phyloP scores from a whole-genome alignment of 2,888 invertebrate species.

The Alitta virens region DNA sequence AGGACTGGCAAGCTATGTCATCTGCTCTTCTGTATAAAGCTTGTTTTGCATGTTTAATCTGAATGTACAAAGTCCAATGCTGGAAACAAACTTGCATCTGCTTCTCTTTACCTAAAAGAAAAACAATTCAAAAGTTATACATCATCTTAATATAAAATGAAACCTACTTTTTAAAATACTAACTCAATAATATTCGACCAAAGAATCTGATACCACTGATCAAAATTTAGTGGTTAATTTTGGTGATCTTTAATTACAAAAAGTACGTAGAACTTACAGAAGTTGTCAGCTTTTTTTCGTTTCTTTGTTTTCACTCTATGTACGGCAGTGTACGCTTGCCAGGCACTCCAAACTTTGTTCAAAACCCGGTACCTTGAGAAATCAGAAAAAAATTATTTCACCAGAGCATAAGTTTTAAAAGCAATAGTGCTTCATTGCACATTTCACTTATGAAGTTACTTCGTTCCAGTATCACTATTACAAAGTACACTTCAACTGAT shows the following conservation, averaged over 20 bases:
- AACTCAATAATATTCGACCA: no score
- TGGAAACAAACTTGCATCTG: background rate
- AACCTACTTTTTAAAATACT: background rate
- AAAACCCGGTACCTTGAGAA: slow-evolving; percentile 40
- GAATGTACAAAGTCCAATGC: background rate
- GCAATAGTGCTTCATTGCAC: no score
- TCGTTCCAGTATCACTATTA: no score
- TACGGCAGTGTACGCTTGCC: slow-evolving; percentile 34
- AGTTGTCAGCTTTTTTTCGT: slow-evolving; percentile 30
- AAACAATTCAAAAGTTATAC: background rate
- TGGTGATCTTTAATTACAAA: background rate
- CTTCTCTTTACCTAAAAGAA: no score
- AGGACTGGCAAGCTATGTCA: background rate
- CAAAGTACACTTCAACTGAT: no score
- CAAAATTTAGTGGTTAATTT: no score
- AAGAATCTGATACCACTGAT: no score
- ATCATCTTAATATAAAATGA: background rate
- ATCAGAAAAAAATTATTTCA: no score
- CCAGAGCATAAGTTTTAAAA: no score
- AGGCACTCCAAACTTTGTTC: slow-evolving; percentile 33
- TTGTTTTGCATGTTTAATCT: background rate
- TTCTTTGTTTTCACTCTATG: slow-evolving; percentile 32
- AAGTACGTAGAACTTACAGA: slow-evolving; percentile 35
- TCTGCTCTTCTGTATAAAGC: slow-evolving; percentile 2
- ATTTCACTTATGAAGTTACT: no score